A percentile compares a stretch with the other conserved stretches of the same genome.
Evolutionary conservation across 2,113 vertebrate species (phyloP).

Genomic region (Stegostoma tigrinum): DNA sequence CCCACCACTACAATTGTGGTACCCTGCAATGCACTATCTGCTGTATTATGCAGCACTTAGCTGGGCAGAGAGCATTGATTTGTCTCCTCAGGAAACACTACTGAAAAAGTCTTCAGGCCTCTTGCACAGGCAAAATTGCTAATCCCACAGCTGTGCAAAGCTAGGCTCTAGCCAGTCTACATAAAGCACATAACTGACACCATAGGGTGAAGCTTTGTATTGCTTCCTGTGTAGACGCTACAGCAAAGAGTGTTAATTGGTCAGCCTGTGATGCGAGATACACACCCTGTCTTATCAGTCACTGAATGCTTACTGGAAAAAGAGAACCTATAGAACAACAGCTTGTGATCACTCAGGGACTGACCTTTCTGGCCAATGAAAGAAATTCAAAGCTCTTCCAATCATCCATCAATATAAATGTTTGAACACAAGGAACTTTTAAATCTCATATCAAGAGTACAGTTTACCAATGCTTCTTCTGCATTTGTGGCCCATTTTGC

Average conservation of each 20-base stretch:
- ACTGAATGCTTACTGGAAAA: constrained; percentile 47
- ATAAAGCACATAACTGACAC: constrained; percentile 58
- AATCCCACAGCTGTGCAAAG: constrained; percentile 61
- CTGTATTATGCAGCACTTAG: constrained; percentile 45
- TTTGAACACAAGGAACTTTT: constrained; percentile 32
- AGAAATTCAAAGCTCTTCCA: constrained; percentile 43
- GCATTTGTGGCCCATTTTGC: constrained; percentile 45
- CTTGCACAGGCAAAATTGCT: constrained; percentile 56
- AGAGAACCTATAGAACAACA: constrained; percentile 47
- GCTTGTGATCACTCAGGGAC: constrained; percentile 40
- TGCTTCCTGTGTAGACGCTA: constrained; percentile 57
- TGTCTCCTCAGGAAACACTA: constrained; percentile 50
- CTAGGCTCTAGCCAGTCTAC: constrained; percentile 55
- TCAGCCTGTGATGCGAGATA: constrained; percentile 56
- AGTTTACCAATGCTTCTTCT: background rate
- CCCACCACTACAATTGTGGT: constrained; percentile 45
- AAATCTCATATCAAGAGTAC: background rate
- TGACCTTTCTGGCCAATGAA: constrained; percentile 43
- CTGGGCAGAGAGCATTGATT: constrained; percentile 51
- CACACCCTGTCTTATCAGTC: constrained; percentile 62
- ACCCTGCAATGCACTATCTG: constrained; percentile 46
- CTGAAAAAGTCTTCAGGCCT: constrained; percentile 67
- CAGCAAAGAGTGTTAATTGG: constrained; percentile 62
- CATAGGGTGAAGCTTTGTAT: constrained; percentile 61
- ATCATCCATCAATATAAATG: constrained; percentile 41